Evolutionary conservation across 2,888 invertebrate genomes (phyloP).

Genomic region (Hetaerina titia): DNA sequence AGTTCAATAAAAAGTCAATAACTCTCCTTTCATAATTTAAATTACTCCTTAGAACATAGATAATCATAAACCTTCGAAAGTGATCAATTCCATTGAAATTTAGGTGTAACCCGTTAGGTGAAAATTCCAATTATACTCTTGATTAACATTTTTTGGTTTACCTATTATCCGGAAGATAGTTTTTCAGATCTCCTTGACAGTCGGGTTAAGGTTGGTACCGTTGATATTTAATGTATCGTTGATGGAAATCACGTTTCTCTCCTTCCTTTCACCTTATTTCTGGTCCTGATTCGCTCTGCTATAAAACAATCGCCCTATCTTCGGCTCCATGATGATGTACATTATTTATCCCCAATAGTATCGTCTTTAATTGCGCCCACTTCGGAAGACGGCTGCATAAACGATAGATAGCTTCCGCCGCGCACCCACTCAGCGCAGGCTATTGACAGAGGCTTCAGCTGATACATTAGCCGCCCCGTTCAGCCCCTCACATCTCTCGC

Average conservation of each 20-base stretch:
- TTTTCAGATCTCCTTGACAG: background rate
- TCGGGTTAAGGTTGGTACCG: background rate
- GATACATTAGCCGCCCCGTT: background rate
- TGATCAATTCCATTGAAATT: too few relatives aligned
- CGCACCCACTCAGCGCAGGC: background rate
- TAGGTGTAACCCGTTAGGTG: background rate
- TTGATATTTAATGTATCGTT: background rate
- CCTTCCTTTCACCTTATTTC: background rate
- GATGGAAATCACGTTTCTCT: background rate
- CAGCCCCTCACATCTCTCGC: background rate
- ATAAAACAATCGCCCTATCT: constrained; percentile 21
- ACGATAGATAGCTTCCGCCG: constrained; percentile 29
- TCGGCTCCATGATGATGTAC: background rate
- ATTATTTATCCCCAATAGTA: constrained; percentile 15
- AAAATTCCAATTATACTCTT: background rate
- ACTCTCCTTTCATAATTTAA: too few relatives aligned
- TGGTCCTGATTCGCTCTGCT: background rate
- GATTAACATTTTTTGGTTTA: background rate
- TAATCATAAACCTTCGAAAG: too few relatives aligned
- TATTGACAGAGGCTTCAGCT: constrained; percentile 4
- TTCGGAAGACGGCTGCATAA: constrained; percentile 18
- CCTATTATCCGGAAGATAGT: background rate
- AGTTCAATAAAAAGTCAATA: too few relatives aligned
- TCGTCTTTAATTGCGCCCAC: constrained; percentile 19
- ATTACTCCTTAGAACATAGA: too few relatives aligned